phyloP scores from a whole-genome alignment of 2,797 vertebrate genomes.

The Alfaro cultratus region DNA sequence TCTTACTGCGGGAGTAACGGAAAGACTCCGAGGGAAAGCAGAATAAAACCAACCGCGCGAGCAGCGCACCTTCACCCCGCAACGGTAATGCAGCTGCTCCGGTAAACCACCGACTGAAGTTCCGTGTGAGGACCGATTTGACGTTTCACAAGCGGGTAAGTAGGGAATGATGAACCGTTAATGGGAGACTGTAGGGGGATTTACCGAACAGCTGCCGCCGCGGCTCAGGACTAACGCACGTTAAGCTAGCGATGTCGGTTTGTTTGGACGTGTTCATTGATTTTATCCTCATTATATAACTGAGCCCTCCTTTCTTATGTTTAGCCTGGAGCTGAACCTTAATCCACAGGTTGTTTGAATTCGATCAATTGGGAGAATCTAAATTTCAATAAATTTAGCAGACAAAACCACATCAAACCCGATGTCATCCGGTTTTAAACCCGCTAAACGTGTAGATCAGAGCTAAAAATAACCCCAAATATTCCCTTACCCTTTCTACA shows the following conservation, averaged over 20 bases:
- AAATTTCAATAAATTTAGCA: not conserved
- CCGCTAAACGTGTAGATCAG: slow-evolving; percentile 6
- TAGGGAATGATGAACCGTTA: slow-evolving; percentile 53
- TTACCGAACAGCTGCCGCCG: slow-evolving; percentile 44
- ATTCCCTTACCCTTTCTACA: slow-evolving; percentile 16
- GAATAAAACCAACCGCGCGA: not conserved
- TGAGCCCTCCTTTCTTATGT: not conserved
- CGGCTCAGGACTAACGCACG: slow-evolving; percentile 7
- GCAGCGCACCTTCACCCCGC: too few species aligned
- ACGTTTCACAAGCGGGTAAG: slow-evolving; percentile 63
- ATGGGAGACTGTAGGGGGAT: slow-evolving; percentile 20
- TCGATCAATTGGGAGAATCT: not conserved
- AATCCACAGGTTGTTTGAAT: slow-evolving; percentile 65
- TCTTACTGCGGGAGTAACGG: slow-evolving; percentile 30
- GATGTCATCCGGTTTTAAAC: not conserved
- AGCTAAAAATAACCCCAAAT: slow-evolving; percentile 55
- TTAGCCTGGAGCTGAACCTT: not conserved
- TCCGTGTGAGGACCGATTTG: slow-evolving; percentile 41
- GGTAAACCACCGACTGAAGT: slow-evolving; percentile 54
- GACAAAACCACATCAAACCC: slow-evolving; percentile 11
- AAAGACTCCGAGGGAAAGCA: not conserved
- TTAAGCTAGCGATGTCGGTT: slow-evolving; percentile 8
- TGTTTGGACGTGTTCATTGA: not conserved
- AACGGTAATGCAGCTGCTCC: slow-evolving; percentile 19
- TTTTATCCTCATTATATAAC: not conserved